Percentiles rank a stretch among this genome's conserved stretches.
Evolutionary conservation across 1,140 invertebrate species (phyloP).

Genomic region (Solenopsis invicta): DNA sequence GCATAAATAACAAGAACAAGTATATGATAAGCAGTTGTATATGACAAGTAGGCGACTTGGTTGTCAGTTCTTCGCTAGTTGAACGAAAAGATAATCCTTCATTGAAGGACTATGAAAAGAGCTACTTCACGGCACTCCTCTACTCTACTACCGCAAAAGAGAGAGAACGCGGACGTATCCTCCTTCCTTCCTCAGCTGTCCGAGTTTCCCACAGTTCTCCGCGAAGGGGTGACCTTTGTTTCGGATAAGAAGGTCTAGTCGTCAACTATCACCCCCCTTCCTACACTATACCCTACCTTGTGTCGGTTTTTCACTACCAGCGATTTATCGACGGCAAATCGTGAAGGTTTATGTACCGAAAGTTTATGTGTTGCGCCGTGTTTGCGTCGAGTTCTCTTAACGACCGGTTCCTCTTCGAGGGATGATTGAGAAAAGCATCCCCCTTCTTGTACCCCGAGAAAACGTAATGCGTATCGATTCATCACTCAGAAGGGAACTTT

Average conservation of each 20-base stretch:
- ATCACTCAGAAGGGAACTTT: conserved; percentile 32
- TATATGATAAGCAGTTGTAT: conserved; percentile 30
- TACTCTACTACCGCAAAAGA: conserved; percentile 38
- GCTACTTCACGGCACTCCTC: conserved; percentile 36
- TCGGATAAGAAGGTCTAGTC: conserved; percentile 74
- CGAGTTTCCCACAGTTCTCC: conserved; percentile 83
- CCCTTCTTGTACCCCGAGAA: conserved; percentile 27
- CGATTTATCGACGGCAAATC: conserved; percentile 76
- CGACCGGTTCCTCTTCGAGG: conserved; percentile 66
- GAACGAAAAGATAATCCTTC: conserved; percentile 66
- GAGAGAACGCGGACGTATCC: conserved; percentile 43
- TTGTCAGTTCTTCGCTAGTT: conserved; percentile 36
- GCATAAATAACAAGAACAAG: conserved; percentile 53
- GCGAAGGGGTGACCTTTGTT: conserved; percentile 77
- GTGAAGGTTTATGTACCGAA: conserved; percentile 57
- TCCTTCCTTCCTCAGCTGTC: conserved; percentile 75
- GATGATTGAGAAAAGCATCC: conserved; percentile 51
- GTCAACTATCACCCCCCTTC: conserved; percentile 56
- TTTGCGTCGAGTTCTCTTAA: conserved; percentile 74
- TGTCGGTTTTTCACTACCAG: conserved; percentile 68
- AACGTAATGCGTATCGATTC: conserved; percentile 36
- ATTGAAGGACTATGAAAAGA: conserved; percentile 52
- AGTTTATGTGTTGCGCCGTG: conserved; percentile 51
- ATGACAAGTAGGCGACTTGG: neutral
- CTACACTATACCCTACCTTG: conserved; percentile 20